Evolutionary conservation across 2,888 invertebrate species (phyloP).

Genomic region (Xanthorhoe designata): DNA sequence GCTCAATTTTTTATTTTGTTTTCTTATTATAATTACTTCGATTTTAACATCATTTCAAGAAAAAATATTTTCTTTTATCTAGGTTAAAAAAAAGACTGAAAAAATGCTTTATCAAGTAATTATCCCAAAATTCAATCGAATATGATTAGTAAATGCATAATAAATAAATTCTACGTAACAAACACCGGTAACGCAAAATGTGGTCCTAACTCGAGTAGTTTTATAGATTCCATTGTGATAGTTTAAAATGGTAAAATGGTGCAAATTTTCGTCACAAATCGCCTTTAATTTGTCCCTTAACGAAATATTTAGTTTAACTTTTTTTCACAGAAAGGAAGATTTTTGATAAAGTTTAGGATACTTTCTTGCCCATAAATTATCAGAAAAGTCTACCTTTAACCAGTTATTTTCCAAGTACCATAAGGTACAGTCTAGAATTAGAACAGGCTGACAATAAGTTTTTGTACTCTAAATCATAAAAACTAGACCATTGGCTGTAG

Average conservation of each 20-base stretch:
- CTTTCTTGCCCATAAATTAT: constrained; percentile 28
- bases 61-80: no score
- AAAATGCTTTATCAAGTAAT: no score
- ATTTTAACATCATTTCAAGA: no score
- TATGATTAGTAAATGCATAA: no score
- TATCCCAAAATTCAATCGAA: no score
- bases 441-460: constrained; percentile 19
- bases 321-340: constrained; percentile 21
- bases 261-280: constrained; percentile 19
- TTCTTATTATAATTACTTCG: no score
- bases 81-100: no score
- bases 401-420: constrained; percentile 13
- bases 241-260: background rate
- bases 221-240: background rate
- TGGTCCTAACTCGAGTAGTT: background rate
- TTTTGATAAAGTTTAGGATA: constrained; percentile 20
- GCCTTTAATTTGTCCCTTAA: background rate
- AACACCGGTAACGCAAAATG: background rate
- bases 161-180: no score
- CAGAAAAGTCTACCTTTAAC: background rate
- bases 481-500: background rate
- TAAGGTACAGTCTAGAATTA: constrained; percentile 16
- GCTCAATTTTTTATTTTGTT: no score
- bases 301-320: background rate
- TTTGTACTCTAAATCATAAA: constrained; percentile 15